Evolutionary conservation across 2,113 vertebrate species (phyloP).

Genomic region (Spermophilus dauricus): DNA sequence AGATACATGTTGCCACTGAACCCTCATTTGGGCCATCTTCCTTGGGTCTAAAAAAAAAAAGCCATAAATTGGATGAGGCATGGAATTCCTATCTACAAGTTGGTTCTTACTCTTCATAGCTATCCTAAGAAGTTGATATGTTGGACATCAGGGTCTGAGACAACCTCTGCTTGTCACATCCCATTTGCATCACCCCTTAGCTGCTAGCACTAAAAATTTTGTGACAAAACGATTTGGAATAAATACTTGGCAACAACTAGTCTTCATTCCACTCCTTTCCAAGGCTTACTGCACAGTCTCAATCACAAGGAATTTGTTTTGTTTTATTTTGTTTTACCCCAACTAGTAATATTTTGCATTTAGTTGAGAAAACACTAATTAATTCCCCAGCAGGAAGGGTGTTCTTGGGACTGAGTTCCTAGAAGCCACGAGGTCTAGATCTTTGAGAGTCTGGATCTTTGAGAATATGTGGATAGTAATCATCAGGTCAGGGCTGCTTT

Average conservation of each 20-base stretch:
- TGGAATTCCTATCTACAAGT: not conserved
- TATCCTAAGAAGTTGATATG: conserved; percentile 24
- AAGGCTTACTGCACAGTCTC: conserved; percentile 38
- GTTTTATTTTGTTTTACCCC: conserved; percentile 39
- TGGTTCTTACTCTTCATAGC: not conserved
- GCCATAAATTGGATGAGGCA: not conserved
- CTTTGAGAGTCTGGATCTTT: conserved; percentile 36
- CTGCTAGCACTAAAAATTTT: conserved; percentile 25
- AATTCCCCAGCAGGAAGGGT: conserved; percentile 9
- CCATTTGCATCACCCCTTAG: not conserved
- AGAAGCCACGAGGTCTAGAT: not conserved
- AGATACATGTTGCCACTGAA: not conserved
- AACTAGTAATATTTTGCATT: conserved; percentile 12
- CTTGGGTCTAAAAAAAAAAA: not conserved
- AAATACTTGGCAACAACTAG: conserved; percentile 47
- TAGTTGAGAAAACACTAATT: conserved; percentile 57
- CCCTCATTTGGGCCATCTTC: not conserved
- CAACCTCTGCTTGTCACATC: conserved; percentile 32
- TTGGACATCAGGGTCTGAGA: not conserved
- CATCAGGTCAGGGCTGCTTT: not conserved
- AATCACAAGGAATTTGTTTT: conserved; percentile 17
- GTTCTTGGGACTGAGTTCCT: conserved; percentile 52
- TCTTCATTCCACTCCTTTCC: not conserved
- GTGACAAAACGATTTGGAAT: conserved; percentile 56
- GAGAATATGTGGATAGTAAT: not conserved